Percentiles rank a stretch among this genome's conserved stretches.
phyloP scores from a whole-genome alignment of 2,113 vertebrate species.

The Menura novaehollandiae region DNA sequence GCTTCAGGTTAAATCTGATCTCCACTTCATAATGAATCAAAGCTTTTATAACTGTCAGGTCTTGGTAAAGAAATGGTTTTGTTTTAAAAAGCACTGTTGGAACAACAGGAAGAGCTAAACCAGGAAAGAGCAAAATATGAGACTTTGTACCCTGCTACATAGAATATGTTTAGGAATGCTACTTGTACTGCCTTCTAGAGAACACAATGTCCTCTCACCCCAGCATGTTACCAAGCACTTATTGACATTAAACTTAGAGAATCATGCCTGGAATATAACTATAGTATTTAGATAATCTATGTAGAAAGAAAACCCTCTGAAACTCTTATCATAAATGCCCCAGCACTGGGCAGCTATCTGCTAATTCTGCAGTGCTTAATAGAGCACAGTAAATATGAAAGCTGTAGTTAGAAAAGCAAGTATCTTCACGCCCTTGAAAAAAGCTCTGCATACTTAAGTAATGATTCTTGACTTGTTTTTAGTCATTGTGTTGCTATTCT shows the following conservation, averaged over 20 bases:
- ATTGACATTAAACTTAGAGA: neutral
- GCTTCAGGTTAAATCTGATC: neutral
- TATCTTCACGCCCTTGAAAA: neutral
- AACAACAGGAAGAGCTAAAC: neutral
- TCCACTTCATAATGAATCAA: neutral
- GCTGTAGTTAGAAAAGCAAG: neutral
- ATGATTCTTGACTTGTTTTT: neutral
- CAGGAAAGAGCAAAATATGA: neutral
- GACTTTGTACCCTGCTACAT: neutral
- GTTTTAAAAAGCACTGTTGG: neutral
- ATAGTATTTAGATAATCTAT: neutral
- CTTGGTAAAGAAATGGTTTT: neutral
- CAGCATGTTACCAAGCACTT: neutral
- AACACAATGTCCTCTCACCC: neutral
- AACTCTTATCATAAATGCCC: neutral
- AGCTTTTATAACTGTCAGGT: neutral
- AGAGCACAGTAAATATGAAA: neutral
- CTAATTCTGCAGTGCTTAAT: neutral
- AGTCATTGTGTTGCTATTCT: neutral
- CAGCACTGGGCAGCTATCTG: neutral
- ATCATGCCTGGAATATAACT: neutral
- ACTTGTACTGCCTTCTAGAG: neutral
- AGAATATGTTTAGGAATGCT: neutral
- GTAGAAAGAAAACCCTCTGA: neutral
- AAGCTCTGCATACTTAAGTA: neutral